Base-by-base conservation (phyloP, 2,888 invertebrate genomes). In the Rhabditoides inermis region DNA sequence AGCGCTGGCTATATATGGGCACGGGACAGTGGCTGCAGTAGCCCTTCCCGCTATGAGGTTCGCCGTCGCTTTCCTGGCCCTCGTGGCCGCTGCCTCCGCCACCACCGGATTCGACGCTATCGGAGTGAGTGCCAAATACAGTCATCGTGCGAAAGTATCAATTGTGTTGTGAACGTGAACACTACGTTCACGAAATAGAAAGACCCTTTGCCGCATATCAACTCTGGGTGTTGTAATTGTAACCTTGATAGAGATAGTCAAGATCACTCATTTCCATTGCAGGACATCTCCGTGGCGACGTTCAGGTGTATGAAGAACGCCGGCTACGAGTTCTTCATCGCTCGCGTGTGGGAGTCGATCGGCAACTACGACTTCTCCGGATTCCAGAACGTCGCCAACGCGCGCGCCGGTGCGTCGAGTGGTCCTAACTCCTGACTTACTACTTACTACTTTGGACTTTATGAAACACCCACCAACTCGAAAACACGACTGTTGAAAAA, bases 351-450 rank as follows among this genome's bases (percentile, higher is more conserved):
- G 26, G 37, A 47, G 37, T 49, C 49, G 26, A 56, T 27, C 30
- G 61, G 61, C n/a, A 51, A 53, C 23, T 51, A 57, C 28, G 67
- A 65, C 40, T 37, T 51, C 26, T 59, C 62, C 22, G 66, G 66
- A 32, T 58, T 66, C 48, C 53, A 56, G 36, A 66, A 66, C 51
- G 60, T 67, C 50, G 63, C 63, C 58, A 58, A 62, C 45, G 66
- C 66, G 1, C 47, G 52, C 18, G 59, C 62, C 18, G 62, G 58
- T 60, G 44, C 46, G 48, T 15, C n/a, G n/a, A n/a, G n/a, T n/a
- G n/a, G n/a, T n/a, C n/a, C n/a, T n/a, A n/a, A n/a, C n/a, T n/a
- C n/a, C n/a, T n/a, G n/a, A n/a, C n/a, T n/a, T n/a, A n/a, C n/a
- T n/a, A n/a, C n/a, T n/a, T n/a, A n/a, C n/a, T n/a, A n/a, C n/a